phyloP scores from a whole-genome alignment of 2,888 invertebrate genomes.

The Ichneumoninae sp. region DNA sequence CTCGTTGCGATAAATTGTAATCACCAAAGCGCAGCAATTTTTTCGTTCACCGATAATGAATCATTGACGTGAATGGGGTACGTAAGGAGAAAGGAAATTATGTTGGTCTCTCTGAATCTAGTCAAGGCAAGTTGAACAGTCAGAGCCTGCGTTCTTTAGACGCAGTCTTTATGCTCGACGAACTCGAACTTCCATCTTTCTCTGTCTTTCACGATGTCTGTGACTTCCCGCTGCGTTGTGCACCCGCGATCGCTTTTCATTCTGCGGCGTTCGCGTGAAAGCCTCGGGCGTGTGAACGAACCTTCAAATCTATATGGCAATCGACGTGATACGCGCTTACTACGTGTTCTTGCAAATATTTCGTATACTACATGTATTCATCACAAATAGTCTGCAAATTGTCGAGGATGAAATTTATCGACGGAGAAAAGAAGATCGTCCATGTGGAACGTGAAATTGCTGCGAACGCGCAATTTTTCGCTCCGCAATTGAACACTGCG shows the following conservation, averaged over 20 bases:
- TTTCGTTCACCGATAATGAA: slow-evolving; percentile 48
- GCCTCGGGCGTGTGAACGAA: slow-evolving; percentile 58
- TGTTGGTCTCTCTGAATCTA: slow-evolving; percentile 38
- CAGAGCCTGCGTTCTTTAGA: slow-evolving; percentile 38
- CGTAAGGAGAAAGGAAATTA: slow-evolving; percentile 64
- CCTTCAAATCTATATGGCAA: slow-evolving; percentile 53
- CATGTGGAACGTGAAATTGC: slow-evolving; percentile 32
- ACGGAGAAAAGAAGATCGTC: slow-evolving; percentile 44
- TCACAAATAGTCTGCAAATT: background rate
- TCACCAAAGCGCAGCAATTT: slow-evolving; percentile 38
- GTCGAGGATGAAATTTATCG: slow-evolving; percentile 44
- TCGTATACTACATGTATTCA: slow-evolving; percentile 7
- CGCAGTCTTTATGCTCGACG: slow-evolving; percentile 64
- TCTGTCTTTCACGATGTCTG: slow-evolving; percentile 17
- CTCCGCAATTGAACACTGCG: slow-evolving; percentile 7
- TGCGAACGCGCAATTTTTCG: slow-evolving; percentile 35
- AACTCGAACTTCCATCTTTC: slow-evolving; percentile 62
- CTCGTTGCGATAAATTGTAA: slow-evolving; percentile 26
- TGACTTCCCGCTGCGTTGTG: background rate
- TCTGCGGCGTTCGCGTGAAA: slow-evolving; percentile 50
- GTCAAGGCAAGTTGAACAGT: slow-evolving; percentile 61
- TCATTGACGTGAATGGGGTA: slow-evolving; percentile 49
- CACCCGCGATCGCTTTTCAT: slow-evolving; percentile 50
- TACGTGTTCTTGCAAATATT: slow-evolving; percentile 15
- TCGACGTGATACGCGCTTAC: slow-evolving; percentile 37